phyloP scores from a whole-genome alignment of 2,797 vertebrate species.

The Knipowitschia caucasica region DNA sequence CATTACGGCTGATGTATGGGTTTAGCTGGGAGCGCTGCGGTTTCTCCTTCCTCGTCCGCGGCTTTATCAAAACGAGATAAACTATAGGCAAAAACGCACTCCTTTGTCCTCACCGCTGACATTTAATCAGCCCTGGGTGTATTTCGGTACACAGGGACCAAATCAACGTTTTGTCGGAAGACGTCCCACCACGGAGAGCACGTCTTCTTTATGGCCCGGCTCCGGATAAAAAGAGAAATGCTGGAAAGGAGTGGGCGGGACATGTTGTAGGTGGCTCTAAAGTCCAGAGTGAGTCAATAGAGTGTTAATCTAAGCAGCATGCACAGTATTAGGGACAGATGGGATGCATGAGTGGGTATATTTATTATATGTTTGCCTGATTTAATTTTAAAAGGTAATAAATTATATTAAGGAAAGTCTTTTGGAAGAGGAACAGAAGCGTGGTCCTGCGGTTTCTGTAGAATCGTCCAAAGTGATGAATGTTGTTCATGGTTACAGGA shows the following conservation, averaged over 20 bases:
- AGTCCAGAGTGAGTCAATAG: constrained; percentile 39
- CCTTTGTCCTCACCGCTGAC: constrained; percentile 70
- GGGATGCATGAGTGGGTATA: background rate
- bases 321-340: background rate
- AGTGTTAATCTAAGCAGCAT: background rate
- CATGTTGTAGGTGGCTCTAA: constrained; percentile 27
- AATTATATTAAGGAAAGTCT: background rate
- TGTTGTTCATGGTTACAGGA: background rate
- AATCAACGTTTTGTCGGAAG: constrained; percentile 70
- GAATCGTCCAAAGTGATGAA: background rate
- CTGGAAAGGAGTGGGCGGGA: constrained; percentile 22
- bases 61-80: constrained; percentile 67
- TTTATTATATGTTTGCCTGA: background rate
- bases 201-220: constrained; percentile 49
- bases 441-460: background rate
- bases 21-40: constrained; percentile 50
- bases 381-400: background rate
- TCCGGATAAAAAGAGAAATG: constrained; percentile 41
- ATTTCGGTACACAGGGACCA: constrained; percentile 67
- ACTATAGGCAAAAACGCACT: constrained; percentile 24
- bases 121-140: constrained; percentile 76
- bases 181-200: constrained; percentile 39
- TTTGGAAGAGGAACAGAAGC: background rate
- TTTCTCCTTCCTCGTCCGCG: constrained; percentile 45
- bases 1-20: constrained; percentile 70